These are phyloP conservation scores for Semotilus atromaculatus DNA, from an alignment of 2,797 vertebrate species.

Conservation along the genomic window DNA sequence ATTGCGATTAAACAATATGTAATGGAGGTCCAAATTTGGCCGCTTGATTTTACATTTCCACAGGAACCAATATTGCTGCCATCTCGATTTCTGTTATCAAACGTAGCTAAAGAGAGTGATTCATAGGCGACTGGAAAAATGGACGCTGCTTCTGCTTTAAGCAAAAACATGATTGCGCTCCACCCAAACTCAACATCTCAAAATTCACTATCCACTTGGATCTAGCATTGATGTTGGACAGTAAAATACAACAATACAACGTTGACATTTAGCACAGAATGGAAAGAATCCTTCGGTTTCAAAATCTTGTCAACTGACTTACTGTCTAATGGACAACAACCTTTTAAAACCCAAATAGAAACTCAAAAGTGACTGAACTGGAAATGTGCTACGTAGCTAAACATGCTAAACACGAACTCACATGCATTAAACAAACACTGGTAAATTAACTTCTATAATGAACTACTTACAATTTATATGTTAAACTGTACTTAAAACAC, in stretches of 20 bases:
- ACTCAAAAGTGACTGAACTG: neutral
- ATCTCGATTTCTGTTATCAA: constrained; percentile 36
- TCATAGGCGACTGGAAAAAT: constrained; percentile 33
- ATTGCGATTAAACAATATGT: neutral
- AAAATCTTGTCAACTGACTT: neutral
- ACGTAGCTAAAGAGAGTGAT: constrained; percentile 21
- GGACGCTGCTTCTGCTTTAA: constrained; percentile 5
- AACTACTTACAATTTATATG: neutral
- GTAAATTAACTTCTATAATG: neutral
- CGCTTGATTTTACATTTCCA: constrained; percentile 20
- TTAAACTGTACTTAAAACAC: neutral
- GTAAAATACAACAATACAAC: neutral
- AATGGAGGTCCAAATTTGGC: constrained; percentile 28
- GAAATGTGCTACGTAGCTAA: neutral
- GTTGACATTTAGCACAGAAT: neutral
- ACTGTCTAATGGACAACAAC: neutral
- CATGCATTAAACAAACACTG: neutral
- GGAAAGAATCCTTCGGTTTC: neutral
- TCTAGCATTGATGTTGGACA: neutral
- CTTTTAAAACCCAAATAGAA: neutral
- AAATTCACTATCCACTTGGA: neutral
- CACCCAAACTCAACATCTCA: constrained; percentile 9
- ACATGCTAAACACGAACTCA: neutral
- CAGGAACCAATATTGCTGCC: neutral
- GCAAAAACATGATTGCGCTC: constrained; percentile 18